Evolutionary conservation across 2,888 invertebrate species (phyloP).

Genomic region (Lepeophtheirus nordmannii): DNA sequence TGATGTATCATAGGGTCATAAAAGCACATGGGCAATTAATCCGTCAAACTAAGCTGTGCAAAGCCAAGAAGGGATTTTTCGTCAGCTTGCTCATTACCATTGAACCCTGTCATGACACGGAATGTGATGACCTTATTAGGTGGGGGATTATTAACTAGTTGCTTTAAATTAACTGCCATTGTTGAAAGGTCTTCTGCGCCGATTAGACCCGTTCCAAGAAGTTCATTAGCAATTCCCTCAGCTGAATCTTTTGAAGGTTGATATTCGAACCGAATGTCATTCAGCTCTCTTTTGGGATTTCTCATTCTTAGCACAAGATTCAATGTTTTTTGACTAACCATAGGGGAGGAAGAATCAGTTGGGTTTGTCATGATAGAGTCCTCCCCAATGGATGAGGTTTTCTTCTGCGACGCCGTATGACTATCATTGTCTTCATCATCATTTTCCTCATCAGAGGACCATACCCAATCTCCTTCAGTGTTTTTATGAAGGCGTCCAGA

Average conservation of each 20-base stretch:
- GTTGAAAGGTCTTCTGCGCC: constrained; percentile 13
- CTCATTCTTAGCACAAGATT: constrained; percentile 76
- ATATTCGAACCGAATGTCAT: constrained; percentile 95
- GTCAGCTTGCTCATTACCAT: constrained; percentile 61
- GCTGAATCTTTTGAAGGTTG: constrained; percentile 55
- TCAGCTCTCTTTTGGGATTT: constrained; percentile 74
- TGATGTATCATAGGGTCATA: too few relatives aligned
- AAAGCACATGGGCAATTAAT: too few relatives aligned
- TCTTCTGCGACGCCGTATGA: background rate
- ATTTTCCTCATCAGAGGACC: constrained; percentile 80
- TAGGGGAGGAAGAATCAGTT: background rate
- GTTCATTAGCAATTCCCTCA: constrained; percentile 80
- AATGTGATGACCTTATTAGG: constrained; percentile 51
- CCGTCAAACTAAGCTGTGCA: constrained; percentile 89
- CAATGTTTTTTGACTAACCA: constrained; percentile 37
- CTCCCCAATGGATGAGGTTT: background rate
- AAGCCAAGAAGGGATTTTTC: constrained; percentile 89
- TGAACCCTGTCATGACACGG: constrained; percentile 43
- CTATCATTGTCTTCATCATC: constrained; percentile 23
- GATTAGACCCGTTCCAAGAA: constrained; percentile 69
- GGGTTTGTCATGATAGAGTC: background rate
- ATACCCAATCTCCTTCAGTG: constrained; percentile 93
- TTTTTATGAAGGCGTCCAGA: constrained; percentile 74
- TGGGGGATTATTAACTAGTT: constrained; percentile 59
- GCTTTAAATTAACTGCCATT: constrained; percentile 59